Conservation (phyloP, 1,140 invertebrate genomes). For the Formica exsecta region DNA sequence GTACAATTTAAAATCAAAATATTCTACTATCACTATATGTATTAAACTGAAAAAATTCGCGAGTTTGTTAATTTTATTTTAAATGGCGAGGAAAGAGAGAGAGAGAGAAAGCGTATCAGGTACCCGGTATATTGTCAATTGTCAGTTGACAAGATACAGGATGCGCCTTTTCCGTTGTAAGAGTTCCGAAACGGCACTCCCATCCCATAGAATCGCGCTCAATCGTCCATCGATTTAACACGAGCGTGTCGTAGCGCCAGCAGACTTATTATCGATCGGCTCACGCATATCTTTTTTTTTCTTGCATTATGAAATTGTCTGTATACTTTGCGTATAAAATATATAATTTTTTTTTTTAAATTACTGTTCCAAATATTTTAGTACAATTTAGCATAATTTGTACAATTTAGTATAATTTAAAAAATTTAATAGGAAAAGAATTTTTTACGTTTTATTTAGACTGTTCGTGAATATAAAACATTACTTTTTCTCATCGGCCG, state of each 20-base stretch:
- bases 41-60: no score
- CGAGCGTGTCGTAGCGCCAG: conserved; percentile 65
- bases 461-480: not conserved
- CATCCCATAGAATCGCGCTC: conserved; percentile 77
- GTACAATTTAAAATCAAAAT: no score
- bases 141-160: conserved; percentile 78
- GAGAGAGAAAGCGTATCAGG: conserved; percentile 26
- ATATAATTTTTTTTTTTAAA: not conserved
- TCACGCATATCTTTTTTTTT: conserved; percentile 21
- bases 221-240: conserved; percentile 77
- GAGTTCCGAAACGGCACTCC: conserved; percentile 76
- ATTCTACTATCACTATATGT: no score
- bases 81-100: not conserved
- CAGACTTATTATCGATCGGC: conserved; percentile 71
- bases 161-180: conserved; percentile 77
- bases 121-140: conserved; percentile 76
- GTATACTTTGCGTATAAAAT: not conserved
- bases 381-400: no score
- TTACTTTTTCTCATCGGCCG: conserved; percentile 9
- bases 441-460: not conserved
- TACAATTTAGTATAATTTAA: no score
- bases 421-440: not conserved
- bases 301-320: not conserved
- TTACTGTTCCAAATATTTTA: not conserved
- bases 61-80: no score